Base-by-base conservation (phyloP, 2,888 invertebrate genomes). In the Rotaria sp. region DNA sequence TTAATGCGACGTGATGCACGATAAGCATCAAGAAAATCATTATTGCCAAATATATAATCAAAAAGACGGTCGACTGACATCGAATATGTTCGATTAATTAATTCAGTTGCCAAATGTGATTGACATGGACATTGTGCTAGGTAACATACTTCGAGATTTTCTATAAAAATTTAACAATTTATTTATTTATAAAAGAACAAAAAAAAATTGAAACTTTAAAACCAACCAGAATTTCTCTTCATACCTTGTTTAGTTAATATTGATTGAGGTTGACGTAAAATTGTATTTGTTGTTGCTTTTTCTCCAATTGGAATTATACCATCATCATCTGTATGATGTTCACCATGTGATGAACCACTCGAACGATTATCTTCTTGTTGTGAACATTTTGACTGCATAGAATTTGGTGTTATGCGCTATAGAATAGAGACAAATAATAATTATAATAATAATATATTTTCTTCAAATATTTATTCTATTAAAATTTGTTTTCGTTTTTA, bases 21-120 rank as follows among this genome's bases (percentile, higher is more conserved):
- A 80, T 80, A 80, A 45, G 80, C 41, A 45, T n/a, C n/a, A 45
- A 80, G 41, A 13, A 80, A 80, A 26, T 80, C 45, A 80, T 80
- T 80, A 80, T 80, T n/a, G 26, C 80, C 80, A 80, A 80, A 80
- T 80, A 80, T 80, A 21, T 18, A 80, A 45, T 80, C 80, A n/a
- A 80, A 35, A 15, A 80, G n/a, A 13, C 45, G 41, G 45, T 80
- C 80, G 26, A 80, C 80, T 45, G 80, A 80, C 26, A 80, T 80
- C 26, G 41, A n/a, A 80, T 80, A 80, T 45, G 45, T 80, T n/a
- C 80, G 80, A 45, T 80, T 45, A 26, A 80, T 80, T 80, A 80
- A n/a, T 45, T 80, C 45, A 45, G 80, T 80, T 26, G 80, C 80
- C 45, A 80, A 80, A 45, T 80, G 80, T 45, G 80, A 26, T n/a